These are phyloP conservation scores for Hippocampus kuda DNA, from an alignment of 2,797 vertebrate species.

Conservation along the genomic window DNA sequence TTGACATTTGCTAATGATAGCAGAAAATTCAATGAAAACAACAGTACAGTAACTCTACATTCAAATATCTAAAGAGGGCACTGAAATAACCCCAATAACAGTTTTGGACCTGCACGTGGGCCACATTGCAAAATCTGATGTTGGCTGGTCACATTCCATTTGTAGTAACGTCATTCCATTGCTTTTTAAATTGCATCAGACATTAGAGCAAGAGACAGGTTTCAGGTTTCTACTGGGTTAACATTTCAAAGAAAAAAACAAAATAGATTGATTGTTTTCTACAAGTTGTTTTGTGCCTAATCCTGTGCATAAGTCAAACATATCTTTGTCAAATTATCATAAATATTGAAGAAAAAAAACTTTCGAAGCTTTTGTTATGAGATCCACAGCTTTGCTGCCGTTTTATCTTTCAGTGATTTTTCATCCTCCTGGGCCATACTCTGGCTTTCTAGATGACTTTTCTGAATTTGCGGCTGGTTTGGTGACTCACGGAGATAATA, in stretches of 20 bases:
- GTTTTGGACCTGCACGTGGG: background rate
- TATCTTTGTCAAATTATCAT: too few relatives aligned
- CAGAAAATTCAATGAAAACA: background rate
- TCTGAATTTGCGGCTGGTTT: too few relatives aligned
- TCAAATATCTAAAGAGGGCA: background rate
- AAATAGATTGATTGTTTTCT: too few relatives aligned
- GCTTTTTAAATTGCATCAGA: background rate
- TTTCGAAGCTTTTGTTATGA: too few relatives aligned
- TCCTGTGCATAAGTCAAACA: too few relatives aligned
- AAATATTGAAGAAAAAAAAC: too few relatives aligned
- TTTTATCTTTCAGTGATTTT: too few relatives aligned
- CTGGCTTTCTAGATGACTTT: too few relatives aligned
- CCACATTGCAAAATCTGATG: background rate
- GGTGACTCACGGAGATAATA: too few relatives aligned
- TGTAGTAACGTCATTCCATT: background rate
- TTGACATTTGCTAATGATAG: background rate
- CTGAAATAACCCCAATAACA: background rate
- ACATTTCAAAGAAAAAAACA: background rate
- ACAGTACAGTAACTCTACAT: background rate
- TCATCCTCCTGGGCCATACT: too few relatives aligned
- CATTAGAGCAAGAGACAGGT: background rate
- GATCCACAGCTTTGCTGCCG: too few relatives aligned
- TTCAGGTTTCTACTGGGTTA: background rate
- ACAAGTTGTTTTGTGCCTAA: too few relatives aligned
- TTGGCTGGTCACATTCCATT: background rate